These are phyloP conservation scores for Drosophila kanekoi DNA, from an alignment of 2,888 invertebrate species.

Conservation along the genomic window DNA sequence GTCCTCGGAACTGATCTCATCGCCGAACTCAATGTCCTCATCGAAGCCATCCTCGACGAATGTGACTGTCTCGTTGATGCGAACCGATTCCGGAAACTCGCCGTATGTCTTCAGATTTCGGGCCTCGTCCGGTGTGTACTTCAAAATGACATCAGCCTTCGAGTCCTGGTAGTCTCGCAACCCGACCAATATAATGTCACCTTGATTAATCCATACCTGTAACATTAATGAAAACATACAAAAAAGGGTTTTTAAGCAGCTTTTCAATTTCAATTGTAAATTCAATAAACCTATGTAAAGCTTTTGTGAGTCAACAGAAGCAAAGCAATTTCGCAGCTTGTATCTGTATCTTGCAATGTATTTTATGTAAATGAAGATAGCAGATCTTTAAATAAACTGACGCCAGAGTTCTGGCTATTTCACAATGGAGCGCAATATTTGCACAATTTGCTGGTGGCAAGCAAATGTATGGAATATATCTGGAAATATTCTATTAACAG, in stretches of 20 bases:
- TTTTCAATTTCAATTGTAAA: conserved; percentile 20
- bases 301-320: conserved; percentile 27
- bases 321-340: conserved; percentile 32
- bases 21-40: conserved; percentile 98
- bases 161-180: conserved; percentile 98
- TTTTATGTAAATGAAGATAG: conserved; percentile 64
- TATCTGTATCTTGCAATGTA: conserved; percentile 36
- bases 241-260: conserved; percentile 2
- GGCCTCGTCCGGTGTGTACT: conserved; percentile 99
- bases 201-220: conserved; percentile 98
- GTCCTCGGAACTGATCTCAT: conserved; percentile 96
- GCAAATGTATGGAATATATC: too few species aligned
- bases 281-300: neutral
- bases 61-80: conserved; percentile 98
- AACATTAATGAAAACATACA: conserved; percentile 28
- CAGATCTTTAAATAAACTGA: conserved; percentile 59
- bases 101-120: conserved; percentile 99
- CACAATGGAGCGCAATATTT: conserved; percentile 57
- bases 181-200: conserved; percentile 99
- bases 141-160: conserved; percentile 99
- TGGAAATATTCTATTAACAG: too few species aligned
- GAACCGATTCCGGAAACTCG: conserved; percentile 99
- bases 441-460: conserved; percentile 10
- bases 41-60: conserved; percentile 97
- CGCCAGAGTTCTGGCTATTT: conserved; percentile 56